Conservation (phyloP, 2,888 invertebrate species). For the Acanthosepion pharaonis region DNA sequence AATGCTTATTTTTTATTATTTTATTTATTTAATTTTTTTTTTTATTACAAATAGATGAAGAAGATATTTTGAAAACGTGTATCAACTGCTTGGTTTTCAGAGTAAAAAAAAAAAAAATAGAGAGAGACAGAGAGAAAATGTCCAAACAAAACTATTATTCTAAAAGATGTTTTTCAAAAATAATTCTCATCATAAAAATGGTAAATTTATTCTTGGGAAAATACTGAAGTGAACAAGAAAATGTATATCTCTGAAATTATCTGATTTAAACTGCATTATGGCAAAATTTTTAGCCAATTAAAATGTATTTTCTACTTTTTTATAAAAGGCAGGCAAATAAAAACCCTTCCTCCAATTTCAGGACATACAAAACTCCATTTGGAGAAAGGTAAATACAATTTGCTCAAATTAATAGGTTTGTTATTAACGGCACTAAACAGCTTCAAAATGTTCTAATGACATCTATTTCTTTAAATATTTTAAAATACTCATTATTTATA, state of each 20-base stretch:
- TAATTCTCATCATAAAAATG: too few species aligned
- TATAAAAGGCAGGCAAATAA: constrained; percentile 14
- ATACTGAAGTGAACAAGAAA: not conserved
- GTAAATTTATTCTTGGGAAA: not conserved
- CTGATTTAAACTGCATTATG: not conserved
- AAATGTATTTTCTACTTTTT: not conserved
- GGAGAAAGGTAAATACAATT: not conserved
- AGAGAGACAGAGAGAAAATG: too few species aligned
- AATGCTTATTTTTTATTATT: too few species aligned
- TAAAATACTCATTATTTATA: too few species aligned
- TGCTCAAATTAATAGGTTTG: not conserved
- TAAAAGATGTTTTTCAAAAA: too few species aligned
- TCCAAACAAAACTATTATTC: too few species aligned
- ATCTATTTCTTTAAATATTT: not conserved
- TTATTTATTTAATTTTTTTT: too few species aligned
- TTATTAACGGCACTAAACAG: not conserved
- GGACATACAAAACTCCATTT: not conserved
- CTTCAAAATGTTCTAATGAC: not conserved
- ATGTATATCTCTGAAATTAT: not conserved
- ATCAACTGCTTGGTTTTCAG: too few species aligned
- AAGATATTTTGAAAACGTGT: too few species aligned
- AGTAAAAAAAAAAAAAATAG: too few species aligned
- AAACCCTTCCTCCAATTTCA: not conserved
- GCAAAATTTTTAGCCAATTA: not conserved
- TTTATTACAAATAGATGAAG: too few species aligned